Conservation (phyloP, 92 coral and sea anemone genomes). For the Zoanthus gigantus region DNA sequence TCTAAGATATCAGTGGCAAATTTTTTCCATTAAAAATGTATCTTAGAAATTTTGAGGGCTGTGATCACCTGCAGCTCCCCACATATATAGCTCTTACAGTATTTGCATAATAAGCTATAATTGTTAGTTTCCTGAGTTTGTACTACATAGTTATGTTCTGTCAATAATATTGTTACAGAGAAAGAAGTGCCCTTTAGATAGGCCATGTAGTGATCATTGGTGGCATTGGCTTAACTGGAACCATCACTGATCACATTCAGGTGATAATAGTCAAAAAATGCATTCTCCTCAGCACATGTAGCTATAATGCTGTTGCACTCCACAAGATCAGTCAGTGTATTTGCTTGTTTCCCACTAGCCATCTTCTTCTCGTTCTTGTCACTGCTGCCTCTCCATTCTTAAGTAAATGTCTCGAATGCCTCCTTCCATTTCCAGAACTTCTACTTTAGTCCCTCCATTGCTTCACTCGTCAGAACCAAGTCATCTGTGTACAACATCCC, state of each 20-base stretch:
- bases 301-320: conserved; percentile 37
- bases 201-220: conserved; percentile 12
- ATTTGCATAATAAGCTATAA: conserved; percentile 12
- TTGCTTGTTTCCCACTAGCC: neutral
- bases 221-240: neutral
- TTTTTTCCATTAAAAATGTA: too few species aligned
- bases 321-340: neutral
- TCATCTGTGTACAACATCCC: too few species aligned
- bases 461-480: too few species aligned
- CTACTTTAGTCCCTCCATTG: too few species aligned
- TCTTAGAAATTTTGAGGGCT: too few species aligned
- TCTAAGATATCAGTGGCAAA: too few species aligned
- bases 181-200: conserved; percentile 25
- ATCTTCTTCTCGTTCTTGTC: neutral
- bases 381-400: conserved; percentile 10
- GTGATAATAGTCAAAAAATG: conserved; percentile 15
- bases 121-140: conserved; percentile 6
- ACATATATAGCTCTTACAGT: conserved; percentile 31
- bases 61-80: conserved; percentile 13
- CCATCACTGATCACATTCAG: conserved; percentile 24
- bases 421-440: too few species aligned
- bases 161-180: conserved; percentile 30
- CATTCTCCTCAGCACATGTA: conserved; percentile 37
- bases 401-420: neutral
- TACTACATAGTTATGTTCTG: neutral